Evolutionary conservation across 23 tunicate genomes (phyloP).

Genomic region (Ascidia mentula): DNA sequence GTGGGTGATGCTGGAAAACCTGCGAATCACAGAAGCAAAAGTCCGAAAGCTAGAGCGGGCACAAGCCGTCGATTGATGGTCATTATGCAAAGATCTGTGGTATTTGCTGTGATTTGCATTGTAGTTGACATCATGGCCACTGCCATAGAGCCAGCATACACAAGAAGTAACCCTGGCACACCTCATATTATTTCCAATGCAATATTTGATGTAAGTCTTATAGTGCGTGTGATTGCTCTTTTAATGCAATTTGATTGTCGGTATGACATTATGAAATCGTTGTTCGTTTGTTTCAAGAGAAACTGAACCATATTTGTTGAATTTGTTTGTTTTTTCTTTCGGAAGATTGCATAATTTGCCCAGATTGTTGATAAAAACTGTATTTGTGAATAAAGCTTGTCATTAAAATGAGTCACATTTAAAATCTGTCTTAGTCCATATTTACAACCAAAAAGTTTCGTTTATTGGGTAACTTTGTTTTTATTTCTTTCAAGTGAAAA

Average conservation of each 20-base stretch:
- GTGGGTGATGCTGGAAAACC: not conserved
- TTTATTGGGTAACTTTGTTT: too few species aligned
- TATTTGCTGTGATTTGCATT: not conserved
- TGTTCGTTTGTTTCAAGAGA: not conserved
- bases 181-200: not conserved
- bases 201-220: constrained; percentile 1
- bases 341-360: too few species aligned
- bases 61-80: not conserved
- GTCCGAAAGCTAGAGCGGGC: not conserved
- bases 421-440: too few species aligned
- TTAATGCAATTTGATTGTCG: not conserved
- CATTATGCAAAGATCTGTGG: not conserved
- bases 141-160: constrained; percentile 1
- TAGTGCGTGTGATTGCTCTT: not conserved
- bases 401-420: too few species aligned
- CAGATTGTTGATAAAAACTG: too few species aligned
- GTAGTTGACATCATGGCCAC: not conserved
- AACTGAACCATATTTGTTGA: too few species aligned
- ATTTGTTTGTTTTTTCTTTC: too few species aligned
- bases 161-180: not conserved
- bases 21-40: not conserved
- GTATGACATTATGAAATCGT: not conserved
- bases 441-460: too few species aligned
- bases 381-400: too few species aligned
- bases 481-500: too few species aligned